Percentiles rank a stretch among this genome's conserved stretches.
phyloP scores from a whole-genome alignment of 1,140 invertebrate genomes.

The Neoseiulus cucumeris region DNA sequence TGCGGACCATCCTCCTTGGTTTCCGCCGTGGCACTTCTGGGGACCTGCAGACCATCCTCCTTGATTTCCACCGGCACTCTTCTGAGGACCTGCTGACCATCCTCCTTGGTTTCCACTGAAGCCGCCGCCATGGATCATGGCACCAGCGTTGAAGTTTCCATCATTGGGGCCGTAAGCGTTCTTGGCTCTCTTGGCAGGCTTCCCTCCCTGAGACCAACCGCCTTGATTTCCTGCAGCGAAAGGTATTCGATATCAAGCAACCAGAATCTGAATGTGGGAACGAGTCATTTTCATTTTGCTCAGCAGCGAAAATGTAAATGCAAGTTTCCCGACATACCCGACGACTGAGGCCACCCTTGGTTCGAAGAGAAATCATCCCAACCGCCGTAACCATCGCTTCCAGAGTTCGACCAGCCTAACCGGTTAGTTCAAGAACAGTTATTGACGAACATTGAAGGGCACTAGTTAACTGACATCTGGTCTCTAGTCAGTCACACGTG shows the following conservation, averaged over 20 bases:
- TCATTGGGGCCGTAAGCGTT: background rate
- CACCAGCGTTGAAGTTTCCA: background rate
- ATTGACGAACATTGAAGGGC: background rate
- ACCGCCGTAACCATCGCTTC: background rate
- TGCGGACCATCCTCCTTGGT: background rate
- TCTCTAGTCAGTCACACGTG: no score
- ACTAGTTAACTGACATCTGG: background rate
- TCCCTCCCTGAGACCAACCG: background rate
- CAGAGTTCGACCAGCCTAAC: background rate
- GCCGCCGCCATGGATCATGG: slow-evolving; percentile 5
- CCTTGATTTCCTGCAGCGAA: background rate
- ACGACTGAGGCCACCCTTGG: background rate
- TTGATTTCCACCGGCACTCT: background rate
- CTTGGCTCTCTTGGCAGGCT: background rate
- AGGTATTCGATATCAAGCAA: no score
- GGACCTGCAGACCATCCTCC: background rate
- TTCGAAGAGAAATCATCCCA: background rate
- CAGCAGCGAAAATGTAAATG: background rate
- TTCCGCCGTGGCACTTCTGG: background rate
- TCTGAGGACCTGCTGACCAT: background rate
- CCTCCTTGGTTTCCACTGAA: background rate
- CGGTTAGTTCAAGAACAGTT: background rate
- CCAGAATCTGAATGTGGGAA: background rate
- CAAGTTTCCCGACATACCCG: slow-evolving; percentile 5
- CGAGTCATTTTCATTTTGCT: background rate